Percentiles rank a stretch among this genome's conserved stretches.
These are phyloP conservation scores for Atta texana DNA, from an alignment of 1,140 invertebrate genomes.

Conservation along the genomic window DNA sequence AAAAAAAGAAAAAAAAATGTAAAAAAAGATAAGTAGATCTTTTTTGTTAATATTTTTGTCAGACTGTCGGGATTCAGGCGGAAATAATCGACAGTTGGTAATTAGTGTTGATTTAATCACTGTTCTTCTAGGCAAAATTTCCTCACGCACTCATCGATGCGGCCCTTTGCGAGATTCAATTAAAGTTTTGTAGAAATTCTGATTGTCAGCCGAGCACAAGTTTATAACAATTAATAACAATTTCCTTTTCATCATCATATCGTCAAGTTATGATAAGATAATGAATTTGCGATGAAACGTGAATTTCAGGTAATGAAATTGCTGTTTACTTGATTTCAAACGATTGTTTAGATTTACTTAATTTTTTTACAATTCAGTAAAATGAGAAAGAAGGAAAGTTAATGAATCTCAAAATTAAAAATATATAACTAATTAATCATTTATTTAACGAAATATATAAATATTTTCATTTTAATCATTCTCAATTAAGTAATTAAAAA, in stretches of 20 bases:
- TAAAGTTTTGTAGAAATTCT: conserved; percentile 48
- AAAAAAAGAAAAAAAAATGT: background rate
- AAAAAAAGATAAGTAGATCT: background rate
- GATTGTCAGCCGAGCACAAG: conserved; percentile 17
- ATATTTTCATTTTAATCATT: too few relatives aligned
- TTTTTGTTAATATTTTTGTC: conserved; percentile 41
- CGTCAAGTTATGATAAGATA: background rate
- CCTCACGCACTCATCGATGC: conserved; percentile 11
- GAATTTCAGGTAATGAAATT: background rate
- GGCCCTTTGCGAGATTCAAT: conserved; percentile 27
- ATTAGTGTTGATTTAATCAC: conserved; percentile 65
- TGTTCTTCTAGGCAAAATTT: conserved; percentile 35
- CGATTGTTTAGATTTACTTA: too few relatives aligned
- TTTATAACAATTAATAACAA: conserved; percentile 55
- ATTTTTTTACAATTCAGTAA: too few relatives aligned
- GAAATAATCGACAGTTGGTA: conserved; percentile 63
- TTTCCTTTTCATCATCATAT: conserved; percentile 23
- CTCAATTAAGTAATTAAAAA: too few relatives aligned
- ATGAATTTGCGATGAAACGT: background rate
- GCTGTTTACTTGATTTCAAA: background rate
- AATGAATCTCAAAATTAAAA: too few relatives aligned
- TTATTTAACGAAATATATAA: too few relatives aligned
- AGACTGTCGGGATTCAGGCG: background rate
- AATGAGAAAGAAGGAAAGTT: too few relatives aligned
- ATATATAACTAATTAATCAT: too few relatives aligned